Conservation (phyloP, 2,888 invertebrate genomes). For the Leptarthrus brevirostris region DNA sequence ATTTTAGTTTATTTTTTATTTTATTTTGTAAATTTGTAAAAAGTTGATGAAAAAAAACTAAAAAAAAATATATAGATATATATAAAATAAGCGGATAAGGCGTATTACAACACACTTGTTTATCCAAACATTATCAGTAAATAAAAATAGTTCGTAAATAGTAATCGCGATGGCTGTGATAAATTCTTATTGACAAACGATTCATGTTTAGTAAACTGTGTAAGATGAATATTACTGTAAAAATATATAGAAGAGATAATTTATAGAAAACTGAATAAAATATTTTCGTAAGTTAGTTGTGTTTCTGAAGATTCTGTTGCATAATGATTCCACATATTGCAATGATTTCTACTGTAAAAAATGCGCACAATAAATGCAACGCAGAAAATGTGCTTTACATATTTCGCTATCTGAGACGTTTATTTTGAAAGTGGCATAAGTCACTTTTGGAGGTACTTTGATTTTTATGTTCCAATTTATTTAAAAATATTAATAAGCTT, state of each 20-base stretch:
- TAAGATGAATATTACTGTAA: slow-evolving; percentile 30
- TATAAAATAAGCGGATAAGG: slow-evolving; percentile 11
- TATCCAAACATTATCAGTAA: slow-evolving; percentile 35
- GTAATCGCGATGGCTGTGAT: slow-evolving; percentile 46
- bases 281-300: slow-evolving; percentile 29
- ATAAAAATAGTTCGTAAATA: slow-evolving; percentile 28
- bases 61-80: not conserved
- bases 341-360: too few species aligned
- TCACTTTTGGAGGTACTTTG: too few species aligned
- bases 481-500: too few species aligned
- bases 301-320: not conserved
- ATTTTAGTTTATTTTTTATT: not conserved
- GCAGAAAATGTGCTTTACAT: too few species aligned
- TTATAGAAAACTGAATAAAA: slow-evolving; percentile 32
- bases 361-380: too few species aligned
- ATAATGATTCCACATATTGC: too few species aligned
- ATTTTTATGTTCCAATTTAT: too few species aligned
- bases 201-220: slow-evolving; percentile 6
- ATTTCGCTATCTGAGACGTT: too few species aligned
- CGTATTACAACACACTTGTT: slow-evolving; percentile 3
- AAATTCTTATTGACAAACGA: slow-evolving; percentile 41
- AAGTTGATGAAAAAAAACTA: not conserved
- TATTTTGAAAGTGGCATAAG: too few species aligned
- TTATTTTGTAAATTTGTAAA: slow-evolving; percentile 26
- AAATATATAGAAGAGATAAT: slow-evolving; percentile 22